Percentiles rank a stretch among this genome's conserved stretches.
Conservation (phyloP, 2,888 invertebrate species). For the Torymus aiolomorphi region DNA sequence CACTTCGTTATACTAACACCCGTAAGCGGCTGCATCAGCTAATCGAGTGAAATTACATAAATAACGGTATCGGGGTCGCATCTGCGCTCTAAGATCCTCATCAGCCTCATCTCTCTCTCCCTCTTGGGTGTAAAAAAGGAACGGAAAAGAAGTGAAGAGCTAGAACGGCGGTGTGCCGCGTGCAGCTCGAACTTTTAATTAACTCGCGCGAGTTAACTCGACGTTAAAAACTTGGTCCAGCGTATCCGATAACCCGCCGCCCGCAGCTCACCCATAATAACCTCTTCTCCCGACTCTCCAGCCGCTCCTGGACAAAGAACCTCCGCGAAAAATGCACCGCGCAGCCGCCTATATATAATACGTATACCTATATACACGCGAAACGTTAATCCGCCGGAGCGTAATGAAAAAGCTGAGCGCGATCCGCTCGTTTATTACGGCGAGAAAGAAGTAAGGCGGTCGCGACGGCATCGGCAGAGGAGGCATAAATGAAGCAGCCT, state of each 20-base stretch:
- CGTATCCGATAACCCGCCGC: not conserved
- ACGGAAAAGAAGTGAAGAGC: not conserved
- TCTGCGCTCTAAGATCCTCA: not conserved
- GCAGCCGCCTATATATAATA: too few species aligned
- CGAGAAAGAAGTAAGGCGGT: not conserved
- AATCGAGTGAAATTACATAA: too few species aligned
- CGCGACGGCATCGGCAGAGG: too few species aligned
- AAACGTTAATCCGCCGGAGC: too few species aligned
- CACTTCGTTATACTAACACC: too few species aligned
- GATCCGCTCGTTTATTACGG: conserved; percentile 10
- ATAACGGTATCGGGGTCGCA: not conserved
- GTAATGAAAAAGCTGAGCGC: not conserved
- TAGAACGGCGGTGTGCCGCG: too few species aligned
- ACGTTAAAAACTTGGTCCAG: conserved; percentile 3
- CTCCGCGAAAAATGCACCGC: not conserved
- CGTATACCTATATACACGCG: too few species aligned
- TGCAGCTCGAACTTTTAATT: conserved; percentile 22
- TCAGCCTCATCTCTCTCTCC: too few species aligned
- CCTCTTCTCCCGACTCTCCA: not conserved
- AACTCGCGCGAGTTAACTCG: conserved; percentile 4
- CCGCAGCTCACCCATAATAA: not conserved
- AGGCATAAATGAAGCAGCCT: conserved; percentile 29
- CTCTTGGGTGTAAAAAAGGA: too few species aligned
- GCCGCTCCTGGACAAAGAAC: too few species aligned
- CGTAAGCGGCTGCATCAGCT: too few species aligned